Evolutionary conservation across 2,797 vertebrate genomes (phyloP).

Genomic region (Triplophysa bombifrons): DNA sequence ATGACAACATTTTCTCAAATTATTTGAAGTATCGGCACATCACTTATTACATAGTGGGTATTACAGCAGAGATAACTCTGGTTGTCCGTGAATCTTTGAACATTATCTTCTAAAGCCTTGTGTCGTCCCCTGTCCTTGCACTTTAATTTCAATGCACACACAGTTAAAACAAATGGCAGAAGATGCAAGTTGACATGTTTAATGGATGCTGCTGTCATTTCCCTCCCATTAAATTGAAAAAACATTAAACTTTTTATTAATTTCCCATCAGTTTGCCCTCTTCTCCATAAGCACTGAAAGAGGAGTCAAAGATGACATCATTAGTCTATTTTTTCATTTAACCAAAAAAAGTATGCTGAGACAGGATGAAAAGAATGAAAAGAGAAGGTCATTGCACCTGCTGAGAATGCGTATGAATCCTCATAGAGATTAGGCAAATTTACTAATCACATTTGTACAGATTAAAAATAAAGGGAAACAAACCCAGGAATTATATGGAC

Average conservation of each 20-base stretch:
- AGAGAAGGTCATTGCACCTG: conserved; percentile 58
- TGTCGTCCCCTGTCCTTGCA: conserved; percentile 14
- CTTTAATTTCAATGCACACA: background rate
- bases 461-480: conserved; percentile 65
- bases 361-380: conserved; percentile 10
- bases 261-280: conserved; percentile 3
- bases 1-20: no score
- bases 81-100: background rate
- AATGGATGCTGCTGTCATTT: background rate
- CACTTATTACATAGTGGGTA: no score
- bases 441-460: conserved; percentile 69
- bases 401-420: conserved; percentile 69
- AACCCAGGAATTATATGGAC: conserved; percentile 69
- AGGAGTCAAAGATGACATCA: background rate
- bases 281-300: background rate
- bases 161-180: background rate
- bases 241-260: background rate
- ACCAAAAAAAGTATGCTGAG: background rate
- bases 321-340: no score
- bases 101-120: background rate
- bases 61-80: background rate
- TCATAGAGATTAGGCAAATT: conserved; percentile 70
- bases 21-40: no score
- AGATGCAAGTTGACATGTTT: background rate
- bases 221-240: conserved; percentile 22